Conservation (phyloP, 2,113 vertebrate genomes). For the Oenanthe oenanthe region DNA sequence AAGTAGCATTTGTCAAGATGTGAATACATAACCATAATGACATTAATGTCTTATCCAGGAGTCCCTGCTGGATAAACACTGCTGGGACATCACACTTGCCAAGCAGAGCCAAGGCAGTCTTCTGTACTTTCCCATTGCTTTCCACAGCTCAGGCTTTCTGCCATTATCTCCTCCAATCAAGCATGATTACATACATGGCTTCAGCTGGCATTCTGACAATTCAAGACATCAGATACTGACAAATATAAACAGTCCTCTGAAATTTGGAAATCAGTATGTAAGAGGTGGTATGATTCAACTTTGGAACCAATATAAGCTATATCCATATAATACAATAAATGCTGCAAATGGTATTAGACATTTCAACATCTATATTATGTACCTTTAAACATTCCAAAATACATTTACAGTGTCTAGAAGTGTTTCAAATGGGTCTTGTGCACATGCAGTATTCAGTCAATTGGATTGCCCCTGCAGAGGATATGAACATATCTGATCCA, state of each 20-base stretch:
- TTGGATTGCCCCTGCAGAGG: accelerated
- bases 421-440: neutral
- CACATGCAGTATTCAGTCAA: neutral
- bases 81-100: neutral
- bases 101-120: neutral
- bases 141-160: neutral
- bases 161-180: neutral
- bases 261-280: neutral
- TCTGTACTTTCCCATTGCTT: neutral
- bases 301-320: neutral
- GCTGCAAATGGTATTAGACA: neutral
- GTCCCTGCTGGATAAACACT: neutral
- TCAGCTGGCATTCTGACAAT: neutral
- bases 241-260: neutral
- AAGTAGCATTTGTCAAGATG: neutral
- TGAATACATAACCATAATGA: neutral
- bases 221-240: neutral
- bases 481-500: neutral
- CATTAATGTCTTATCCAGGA: neutral
- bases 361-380: neutral
- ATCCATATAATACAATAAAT: neutral
- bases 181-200: neutral
- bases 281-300: neutral
- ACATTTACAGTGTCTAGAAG: neutral
- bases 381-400: neutral